Percentiles rank a stretch among this genome's conserved stretches.
Evolutionary conservation across 2,888 invertebrate genomes (phyloP).

Genomic region (Thecophora atra): DNA sequence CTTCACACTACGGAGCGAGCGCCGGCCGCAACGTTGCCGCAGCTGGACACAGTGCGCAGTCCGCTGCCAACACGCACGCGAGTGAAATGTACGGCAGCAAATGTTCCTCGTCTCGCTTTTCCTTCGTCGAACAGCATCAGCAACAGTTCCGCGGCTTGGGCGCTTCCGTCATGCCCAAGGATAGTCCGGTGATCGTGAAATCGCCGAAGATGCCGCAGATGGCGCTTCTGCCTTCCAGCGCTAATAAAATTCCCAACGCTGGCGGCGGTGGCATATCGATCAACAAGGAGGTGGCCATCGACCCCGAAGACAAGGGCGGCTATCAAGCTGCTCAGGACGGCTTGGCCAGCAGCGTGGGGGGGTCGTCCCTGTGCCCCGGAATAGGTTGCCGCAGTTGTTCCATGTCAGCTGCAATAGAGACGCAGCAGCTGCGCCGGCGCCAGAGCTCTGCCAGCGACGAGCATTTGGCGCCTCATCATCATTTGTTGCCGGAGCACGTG

Average conservation of each 20-base stretch:
- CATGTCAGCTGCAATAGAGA: slow-evolving; percentile 26
- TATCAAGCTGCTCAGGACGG: slow-evolving; percentile 43
- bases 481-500: slow-evolving; percentile 38
- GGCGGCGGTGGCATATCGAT: slow-evolving; percentile 55
- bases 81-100: slow-evolving; percentile 49
- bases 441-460: slow-evolving; percentile 43
- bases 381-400: slow-evolving; percentile 48
- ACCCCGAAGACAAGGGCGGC: slow-evolving; percentile 62
- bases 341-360: slow-evolving; percentile 33
- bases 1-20: slow-evolving; percentile 49
- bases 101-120: slow-evolving; percentile 39
- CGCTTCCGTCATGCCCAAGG: slow-evolving; percentile 62
- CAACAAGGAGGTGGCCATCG: slow-evolving; percentile 65
- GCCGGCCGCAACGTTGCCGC: slow-evolving; percentile 50
- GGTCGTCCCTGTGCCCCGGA: slow-evolving; percentile 44
- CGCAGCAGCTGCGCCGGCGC: slow-evolving; percentile 46
- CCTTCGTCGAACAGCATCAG: slow-evolving; percentile 48
- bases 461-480: slow-evolving; percentile 23
- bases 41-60: slow-evolving; percentile 41
- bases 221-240: slow-evolving; percentile 50
- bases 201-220: slow-evolving; percentile 57
- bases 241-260: slow-evolving; percentile 4
- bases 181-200: slow-evolving; percentile 64
- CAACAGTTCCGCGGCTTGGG: slow-evolving; percentile 59
- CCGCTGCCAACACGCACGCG: slow-evolving; percentile 45